These are phyloP conservation scores for Crotalus tigris DNA, from an alignment of 2,113 vertebrate genomes.

Conservation along the genomic window DNA sequence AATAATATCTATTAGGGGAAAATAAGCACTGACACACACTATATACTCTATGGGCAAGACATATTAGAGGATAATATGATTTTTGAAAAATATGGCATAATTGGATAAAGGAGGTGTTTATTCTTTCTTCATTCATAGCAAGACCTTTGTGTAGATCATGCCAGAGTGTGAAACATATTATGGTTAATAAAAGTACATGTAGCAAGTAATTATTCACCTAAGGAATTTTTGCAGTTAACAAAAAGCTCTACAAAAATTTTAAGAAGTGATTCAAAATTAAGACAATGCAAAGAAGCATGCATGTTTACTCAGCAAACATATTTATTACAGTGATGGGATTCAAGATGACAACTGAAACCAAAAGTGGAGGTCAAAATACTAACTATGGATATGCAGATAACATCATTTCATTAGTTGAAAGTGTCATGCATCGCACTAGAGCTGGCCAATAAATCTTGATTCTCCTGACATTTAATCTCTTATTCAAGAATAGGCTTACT, in stretches of 20 bases:
- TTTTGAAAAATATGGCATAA: too few relatives aligned
- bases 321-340: neutral
- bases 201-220: neutral
- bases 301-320: neutral
- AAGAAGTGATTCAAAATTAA: neutral
- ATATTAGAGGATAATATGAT: neutral
- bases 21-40: neutral
- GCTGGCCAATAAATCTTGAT: neutral
- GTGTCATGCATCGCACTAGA: neutral
- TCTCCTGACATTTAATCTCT: neutral
- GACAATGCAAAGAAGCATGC: neutral
- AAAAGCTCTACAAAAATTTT: neutral
- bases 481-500: neutral
- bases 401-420: neutral
- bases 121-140: neutral
- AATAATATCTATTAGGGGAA: neutral
- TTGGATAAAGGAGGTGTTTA: neutral
- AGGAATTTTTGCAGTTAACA: neutral
- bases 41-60: neutral
- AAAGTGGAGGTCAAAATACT: neutral
- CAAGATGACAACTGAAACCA: neutral
- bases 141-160: neutral
- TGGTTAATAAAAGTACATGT: neutral
- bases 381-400: neutral
- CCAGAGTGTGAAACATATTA: neutral